These are phyloP conservation scores for Styela clava DNA, from an alignment of 23 tunicate genomes.

Conservation along the genomic window DNA sequence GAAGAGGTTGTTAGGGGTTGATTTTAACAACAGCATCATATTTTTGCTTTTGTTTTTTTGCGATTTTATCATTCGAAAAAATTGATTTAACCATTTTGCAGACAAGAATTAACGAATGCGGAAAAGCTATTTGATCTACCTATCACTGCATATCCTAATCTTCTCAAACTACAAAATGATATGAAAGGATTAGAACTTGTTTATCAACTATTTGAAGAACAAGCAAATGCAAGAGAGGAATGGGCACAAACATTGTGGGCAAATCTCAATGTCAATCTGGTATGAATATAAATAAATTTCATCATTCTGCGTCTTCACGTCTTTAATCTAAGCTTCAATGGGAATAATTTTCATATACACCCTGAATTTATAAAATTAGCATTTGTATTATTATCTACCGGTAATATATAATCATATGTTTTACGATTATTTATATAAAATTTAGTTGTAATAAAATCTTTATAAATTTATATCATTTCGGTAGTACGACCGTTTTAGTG, in stretches of 20 bases:
- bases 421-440: too few species aligned
- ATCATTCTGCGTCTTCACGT: neutral
- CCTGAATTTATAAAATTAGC: neutral
- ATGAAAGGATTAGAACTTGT: conserved; percentile 88
- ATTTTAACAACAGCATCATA: too few species aligned
- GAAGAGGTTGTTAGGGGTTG: too few species aligned
- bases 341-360: neutral
- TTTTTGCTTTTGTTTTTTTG: too few species aligned
- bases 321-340: neutral
- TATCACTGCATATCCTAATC: conserved; percentile 85
- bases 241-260: conserved; percentile 99
- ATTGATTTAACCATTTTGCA: too few species aligned
- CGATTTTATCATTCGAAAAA: too few species aligned
- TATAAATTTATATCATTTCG: too few species aligned
- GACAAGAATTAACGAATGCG: conserved; percentile 94
- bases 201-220: conserved; percentile 77
- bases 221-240: conserved; percentile 86
- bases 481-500: too few species aligned
- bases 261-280: conserved; percentile 87
- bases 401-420: too few species aligned
- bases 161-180: conserved; percentile 67
- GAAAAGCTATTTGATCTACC: conserved; percentile 91
- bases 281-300: neutral
- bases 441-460: too few species aligned
- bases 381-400: too few species aligned